Conservation (phyloP, 2,797 vertebrate species). For the Rhinatrema bivittatum region DNA sequence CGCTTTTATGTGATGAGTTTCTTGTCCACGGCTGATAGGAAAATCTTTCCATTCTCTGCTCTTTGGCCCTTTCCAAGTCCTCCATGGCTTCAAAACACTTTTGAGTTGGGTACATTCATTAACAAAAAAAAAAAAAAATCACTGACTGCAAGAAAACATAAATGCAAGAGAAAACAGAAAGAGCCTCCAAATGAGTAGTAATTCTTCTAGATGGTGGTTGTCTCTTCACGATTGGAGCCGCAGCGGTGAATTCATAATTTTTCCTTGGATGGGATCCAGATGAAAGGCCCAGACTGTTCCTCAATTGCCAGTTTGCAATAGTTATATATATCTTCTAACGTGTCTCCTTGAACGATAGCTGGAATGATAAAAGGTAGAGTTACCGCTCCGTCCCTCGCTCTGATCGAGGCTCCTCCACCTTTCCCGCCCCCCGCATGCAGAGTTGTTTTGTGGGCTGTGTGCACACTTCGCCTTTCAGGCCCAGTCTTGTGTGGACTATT, state of each 20-base stretch:
- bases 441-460: no score
- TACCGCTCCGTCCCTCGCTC: background rate
- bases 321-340: constrained; percentile 96
- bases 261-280: constrained; percentile 98
- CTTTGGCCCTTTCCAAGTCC: constrained; percentile 55
- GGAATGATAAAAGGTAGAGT: constrained; percentile 30
- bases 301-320: constrained; percentile 97
- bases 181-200: constrained; percentile 72
- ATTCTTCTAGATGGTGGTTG: constrained; percentile 68
- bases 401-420: no score
- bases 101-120: constrained; percentile 83
- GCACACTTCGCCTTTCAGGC: no score
- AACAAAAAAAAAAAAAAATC: constrained; percentile 93
- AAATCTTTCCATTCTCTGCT: constrained; percentile 32
- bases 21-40: background rate
- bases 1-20: constrained; percentile 27
- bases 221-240: constrained; percentile 65
- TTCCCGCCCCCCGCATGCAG: background rate
- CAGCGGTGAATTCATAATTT: constrained; percentile 84
- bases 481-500: no score
- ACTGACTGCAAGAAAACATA: constrained; percentile 79
- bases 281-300: constrained; percentile 96
- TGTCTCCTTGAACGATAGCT: constrained; percentile 97
- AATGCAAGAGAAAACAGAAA: constrained; percentile 68
- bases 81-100: constrained; percentile 75